Percentiles rank a stretch among this genome's conserved stretches.
These are phyloP conservation scores for Perognathus longimembris DNA, from an alignment of 2,113 vertebrate species.

Conservation along the genomic window DNA sequence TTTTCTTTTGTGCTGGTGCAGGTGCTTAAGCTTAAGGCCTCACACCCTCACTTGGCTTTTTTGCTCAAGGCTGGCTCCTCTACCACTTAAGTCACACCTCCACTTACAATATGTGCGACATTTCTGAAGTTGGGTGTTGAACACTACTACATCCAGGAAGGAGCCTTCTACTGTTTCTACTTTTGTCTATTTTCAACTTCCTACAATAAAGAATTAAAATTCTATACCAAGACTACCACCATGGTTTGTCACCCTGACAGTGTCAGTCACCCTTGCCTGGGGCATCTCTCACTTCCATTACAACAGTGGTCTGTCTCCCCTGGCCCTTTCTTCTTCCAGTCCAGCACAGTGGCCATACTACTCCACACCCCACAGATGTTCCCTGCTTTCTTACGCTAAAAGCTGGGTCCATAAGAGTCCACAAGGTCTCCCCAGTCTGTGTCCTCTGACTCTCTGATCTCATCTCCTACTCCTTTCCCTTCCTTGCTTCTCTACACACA, in stretches of 20 bases:
- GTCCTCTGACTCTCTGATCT: accelerated
- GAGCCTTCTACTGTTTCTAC: neutral
- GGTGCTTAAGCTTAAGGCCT: no score
- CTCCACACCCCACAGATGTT: no score
- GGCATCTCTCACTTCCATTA: no score
- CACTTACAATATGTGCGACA: no score
- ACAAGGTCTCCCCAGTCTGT: accelerated
- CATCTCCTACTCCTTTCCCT: neutral
- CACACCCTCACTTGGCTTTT: no score
- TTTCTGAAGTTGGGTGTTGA: neutral
- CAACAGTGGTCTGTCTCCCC: neutral
- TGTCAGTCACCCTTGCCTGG: no score
- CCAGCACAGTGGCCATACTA: no score
- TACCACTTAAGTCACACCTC: no score
- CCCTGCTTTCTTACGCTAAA: neutral
- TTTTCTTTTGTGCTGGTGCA: no score
- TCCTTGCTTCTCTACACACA: no score
- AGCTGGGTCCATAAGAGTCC: neutral
- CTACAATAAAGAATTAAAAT: neutral
- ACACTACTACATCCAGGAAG: neutral
- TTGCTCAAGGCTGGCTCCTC: no score
- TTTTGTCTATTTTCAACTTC: conserved; percentile 5
- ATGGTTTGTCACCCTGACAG: neutral
- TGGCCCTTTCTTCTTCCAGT: neutral
- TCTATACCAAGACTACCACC: neutral